These are phyloP conservation scores for Cistogaster globosa DNA, from an alignment of 2,888 invertebrate genomes.

Conservation along the genomic window DNA sequence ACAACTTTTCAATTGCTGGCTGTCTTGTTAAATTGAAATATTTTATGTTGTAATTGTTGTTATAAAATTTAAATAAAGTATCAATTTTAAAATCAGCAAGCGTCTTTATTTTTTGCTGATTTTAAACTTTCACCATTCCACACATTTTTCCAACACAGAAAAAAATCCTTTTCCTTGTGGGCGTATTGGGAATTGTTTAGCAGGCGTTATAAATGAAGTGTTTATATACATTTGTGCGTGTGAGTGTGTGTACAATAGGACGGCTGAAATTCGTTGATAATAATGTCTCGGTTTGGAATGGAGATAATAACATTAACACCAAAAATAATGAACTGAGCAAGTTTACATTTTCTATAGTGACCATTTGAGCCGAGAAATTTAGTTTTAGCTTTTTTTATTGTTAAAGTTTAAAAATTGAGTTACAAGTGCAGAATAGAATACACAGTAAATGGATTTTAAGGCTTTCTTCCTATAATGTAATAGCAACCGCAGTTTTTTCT, in stretches of 20 bases:
- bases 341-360: too few species aligned
- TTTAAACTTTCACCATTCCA: conserved; percentile 53
- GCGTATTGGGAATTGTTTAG: conserved; percentile 29
- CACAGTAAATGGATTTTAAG: too few species aligned
- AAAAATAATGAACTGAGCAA: neutral
- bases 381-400: too few species aligned
- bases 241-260: neutral
- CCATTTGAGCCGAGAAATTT: too few species aligned
- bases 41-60: conserved; percentile 52
- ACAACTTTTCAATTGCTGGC: conserved; percentile 30
- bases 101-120: conserved; percentile 35
- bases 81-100: conserved; percentile 59
- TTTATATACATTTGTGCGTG: neutral
- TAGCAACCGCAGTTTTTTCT: too few species aligned
- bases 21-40: conserved; percentile 51
- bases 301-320: neutral
- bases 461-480: too few species aligned
- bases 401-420: too few species aligned
- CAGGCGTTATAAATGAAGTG: conserved; percentile 21
- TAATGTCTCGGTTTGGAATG: neutral
- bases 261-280: neutral
- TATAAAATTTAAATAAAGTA: conserved; percentile 50
- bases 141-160: conserved; percentile 26
- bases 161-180: conserved; percentile 51
- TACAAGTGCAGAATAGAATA: too few species aligned